Conservation (phyloP, 2,888 invertebrate species). For the Chloroclysta siterata region DNA sequence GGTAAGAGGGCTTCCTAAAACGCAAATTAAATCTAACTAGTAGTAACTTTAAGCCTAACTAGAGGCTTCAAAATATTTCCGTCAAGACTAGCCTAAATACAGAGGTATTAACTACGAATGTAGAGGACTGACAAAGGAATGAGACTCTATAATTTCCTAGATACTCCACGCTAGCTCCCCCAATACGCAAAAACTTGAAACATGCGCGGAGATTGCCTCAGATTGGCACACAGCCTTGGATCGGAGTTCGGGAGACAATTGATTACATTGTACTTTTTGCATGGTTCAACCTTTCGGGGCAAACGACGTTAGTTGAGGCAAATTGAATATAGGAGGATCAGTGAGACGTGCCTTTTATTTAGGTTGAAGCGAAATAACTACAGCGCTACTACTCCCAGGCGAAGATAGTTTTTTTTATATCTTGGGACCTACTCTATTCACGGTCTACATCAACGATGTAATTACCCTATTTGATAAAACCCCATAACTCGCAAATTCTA, state of each 20-base stretch:
- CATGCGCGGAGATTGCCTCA: slow-evolving; percentile 51
- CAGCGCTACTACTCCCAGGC: slow-evolving; percentile 1
- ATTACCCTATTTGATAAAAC: too few relatives aligned
- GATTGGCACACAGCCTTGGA: slow-evolving; percentile 37
- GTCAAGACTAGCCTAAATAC: too few relatives aligned
- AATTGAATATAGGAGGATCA: slow-evolving; percentile 23
- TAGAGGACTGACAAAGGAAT: not conserved
- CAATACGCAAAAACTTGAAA: slow-evolving; percentile 49
- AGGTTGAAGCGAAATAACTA: slow-evolving; percentile 10
- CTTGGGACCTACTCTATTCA: too few relatives aligned
- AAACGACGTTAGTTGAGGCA: slow-evolving; percentile 22
- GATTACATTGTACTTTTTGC: slow-evolving; percentile 32
- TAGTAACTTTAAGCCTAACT: too few relatives aligned
- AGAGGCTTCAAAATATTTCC: not conserved
- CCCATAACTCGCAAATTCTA: too few relatives aligned
- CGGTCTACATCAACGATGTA: too few relatives aligned
- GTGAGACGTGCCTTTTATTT: slow-evolving; percentile 10
- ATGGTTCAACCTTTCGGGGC: slow-evolving; percentile 14
- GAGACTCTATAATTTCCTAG: not conserved
- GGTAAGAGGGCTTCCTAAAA: too few relatives aligned
- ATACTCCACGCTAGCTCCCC: slow-evolving; percentile 5
- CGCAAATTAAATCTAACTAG: too few relatives aligned
- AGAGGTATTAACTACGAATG: too few relatives aligned
- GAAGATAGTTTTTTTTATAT: not conserved
- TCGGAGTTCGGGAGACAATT: slow-evolving; percentile 35